Evolutionary conservation across 2,888 invertebrate species (phyloP).

Genomic region (Drosophila mimica): DNA sequence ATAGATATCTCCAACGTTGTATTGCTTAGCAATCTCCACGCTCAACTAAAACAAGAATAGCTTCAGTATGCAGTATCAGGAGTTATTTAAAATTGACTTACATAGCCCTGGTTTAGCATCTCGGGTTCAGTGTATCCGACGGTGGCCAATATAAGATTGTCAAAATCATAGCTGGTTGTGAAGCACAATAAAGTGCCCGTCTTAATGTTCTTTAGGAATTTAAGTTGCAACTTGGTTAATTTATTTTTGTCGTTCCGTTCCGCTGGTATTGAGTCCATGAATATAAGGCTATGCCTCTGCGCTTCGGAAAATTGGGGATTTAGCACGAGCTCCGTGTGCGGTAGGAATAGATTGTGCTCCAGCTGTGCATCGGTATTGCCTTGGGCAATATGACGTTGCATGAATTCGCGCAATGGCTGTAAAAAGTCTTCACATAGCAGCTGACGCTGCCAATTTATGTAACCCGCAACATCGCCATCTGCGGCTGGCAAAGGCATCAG

Average conservation of each 20-base stretch:
- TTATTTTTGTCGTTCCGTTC: slow-evolving; percentile 18
- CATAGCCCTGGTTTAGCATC: slow-evolving; percentile 86
- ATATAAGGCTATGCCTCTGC: slow-evolving; percentile 71
- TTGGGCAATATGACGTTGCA: slow-evolving; percentile 47
- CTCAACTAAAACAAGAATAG: slow-evolving; percentile 67
- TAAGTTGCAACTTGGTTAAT: not conserved
- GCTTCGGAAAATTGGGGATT: slow-evolving; percentile 72
- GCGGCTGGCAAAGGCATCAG: slow-evolving; percentile 77
- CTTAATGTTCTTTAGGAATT: slow-evolving; percentile 66
- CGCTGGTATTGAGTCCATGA: slow-evolving; percentile 66
- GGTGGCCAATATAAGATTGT: slow-evolving; percentile 89
- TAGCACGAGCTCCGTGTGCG: slow-evolving; percentile 70
- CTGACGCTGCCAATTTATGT: slow-evolving; percentile 92
- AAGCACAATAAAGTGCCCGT: slow-evolving; percentile 90
- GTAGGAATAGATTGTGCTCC: slow-evolving; percentile 39
- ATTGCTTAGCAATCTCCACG: slow-evolving; percentile 81
- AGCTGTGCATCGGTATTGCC: slow-evolving; percentile 12
- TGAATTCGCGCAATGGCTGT: slow-evolving; percentile 88
- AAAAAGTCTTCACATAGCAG: slow-evolving; percentile 93
- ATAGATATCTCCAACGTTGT: slow-evolving; percentile 81
- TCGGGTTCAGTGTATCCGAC: slow-evolving; percentile 87
- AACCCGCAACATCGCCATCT: slow-evolving; percentile 85
- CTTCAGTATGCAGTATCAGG: too few species aligned
- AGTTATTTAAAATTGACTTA: slow-evolving; percentile 79
- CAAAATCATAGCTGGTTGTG: slow-evolving; percentile 88